Conservation (phyloP, 2,888 invertebrate genomes). For the Notodonta dromedarius region DNA sequence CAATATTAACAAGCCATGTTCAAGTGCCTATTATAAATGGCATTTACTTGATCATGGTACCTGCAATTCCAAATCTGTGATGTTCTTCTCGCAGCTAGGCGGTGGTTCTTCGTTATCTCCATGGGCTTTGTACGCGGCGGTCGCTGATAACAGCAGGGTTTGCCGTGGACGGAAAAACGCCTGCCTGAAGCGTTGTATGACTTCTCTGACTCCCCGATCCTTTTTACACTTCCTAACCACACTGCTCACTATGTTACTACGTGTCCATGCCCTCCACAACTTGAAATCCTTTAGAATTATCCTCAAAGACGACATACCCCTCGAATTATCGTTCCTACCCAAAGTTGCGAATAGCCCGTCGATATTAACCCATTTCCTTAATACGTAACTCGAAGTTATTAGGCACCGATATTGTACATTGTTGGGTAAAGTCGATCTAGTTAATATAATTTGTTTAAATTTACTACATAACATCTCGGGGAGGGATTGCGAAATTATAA, state of each 20-base stretch:
- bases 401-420: slow-evolving; percentile 46
- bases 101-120: slow-evolving; percentile 42
- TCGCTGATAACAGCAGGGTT: slow-evolving; percentile 67
- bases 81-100: slow-evolving; percentile 53
- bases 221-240: slow-evolving; percentile 65
- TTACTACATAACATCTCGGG: slow-evolving; percentile 65
- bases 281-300: slow-evolving; percentile 66
- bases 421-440: slow-evolving; percentile 42
- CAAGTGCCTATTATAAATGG: background rate
- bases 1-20: too few relatives aligned
- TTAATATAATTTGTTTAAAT: slow-evolving; percentile 55
- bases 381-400: slow-evolving; percentile 41
- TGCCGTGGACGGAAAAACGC: slow-evolving; percentile 62
- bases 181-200: slow-evolving; percentile 67
- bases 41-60: slow-evolving; percentile 43
- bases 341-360: slow-evolving; percentile 41
- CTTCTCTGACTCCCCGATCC: slow-evolving; percentile 67
- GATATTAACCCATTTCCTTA: slow-evolving; percentile 50
- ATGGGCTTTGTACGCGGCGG: slow-evolving; percentile 66
- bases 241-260: slow-evolving; percentile 58
- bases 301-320: slow-evolving; percentile 59
- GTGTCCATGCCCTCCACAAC: slow-evolving; percentile 68
- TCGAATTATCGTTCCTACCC: slow-evolving; percentile 35
- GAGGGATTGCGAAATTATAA: slow-evolving; percentile 66
- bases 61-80: slow-evolving; percentile 71